Evolutionary conservation across 2,888 invertebrate species (phyloP).

Genomic region (Lottia gigantea): DNA sequence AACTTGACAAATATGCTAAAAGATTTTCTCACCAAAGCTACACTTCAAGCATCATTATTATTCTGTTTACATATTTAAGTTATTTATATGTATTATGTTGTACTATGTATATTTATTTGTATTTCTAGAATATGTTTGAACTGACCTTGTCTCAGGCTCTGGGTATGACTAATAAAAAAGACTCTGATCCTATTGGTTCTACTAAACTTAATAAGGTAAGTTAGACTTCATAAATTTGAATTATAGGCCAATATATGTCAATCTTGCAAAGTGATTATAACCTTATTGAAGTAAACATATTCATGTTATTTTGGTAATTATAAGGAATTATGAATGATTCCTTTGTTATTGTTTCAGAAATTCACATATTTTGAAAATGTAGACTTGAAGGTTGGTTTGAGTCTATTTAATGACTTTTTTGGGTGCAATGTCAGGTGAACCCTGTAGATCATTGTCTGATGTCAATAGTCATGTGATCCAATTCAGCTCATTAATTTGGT

Average conservation of each 20-base stretch:
- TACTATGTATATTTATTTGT: neutral
- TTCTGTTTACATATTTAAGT: too few relatives aligned
- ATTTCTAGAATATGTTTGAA: constrained; percentile 86
- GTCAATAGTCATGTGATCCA: too few relatives aligned
- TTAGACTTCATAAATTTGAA: neutral
- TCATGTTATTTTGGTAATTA: neutral
- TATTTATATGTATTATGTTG: too few relatives aligned
- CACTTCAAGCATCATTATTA: too few relatives aligned
- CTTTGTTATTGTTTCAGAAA: too few relatives aligned
- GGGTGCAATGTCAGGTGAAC: too few relatives aligned
- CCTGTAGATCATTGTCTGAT: too few relatives aligned
- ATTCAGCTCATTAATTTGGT: neutral
- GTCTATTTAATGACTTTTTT: neutral
- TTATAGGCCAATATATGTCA: neutral
- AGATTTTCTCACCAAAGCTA: too few relatives aligned
- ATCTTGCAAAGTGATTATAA: neutral
- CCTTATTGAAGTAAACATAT: too few relatives aligned
- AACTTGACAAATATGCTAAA: too few relatives aligned
- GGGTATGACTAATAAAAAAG: constrained; percentile 72
- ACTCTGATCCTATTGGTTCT: constrained; percentile 69
- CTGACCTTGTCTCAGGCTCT: constrained; percentile 90
- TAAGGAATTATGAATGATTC: too few relatives aligned
- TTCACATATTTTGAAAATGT: neutral
- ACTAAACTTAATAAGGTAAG: constrained; percentile 75
- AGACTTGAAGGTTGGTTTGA: neutral